These are phyloP conservation scores for Gallinago nigripennis DNA, from an alignment of 2,797 vertebrate species.

Conservation along the genomic window DNA sequence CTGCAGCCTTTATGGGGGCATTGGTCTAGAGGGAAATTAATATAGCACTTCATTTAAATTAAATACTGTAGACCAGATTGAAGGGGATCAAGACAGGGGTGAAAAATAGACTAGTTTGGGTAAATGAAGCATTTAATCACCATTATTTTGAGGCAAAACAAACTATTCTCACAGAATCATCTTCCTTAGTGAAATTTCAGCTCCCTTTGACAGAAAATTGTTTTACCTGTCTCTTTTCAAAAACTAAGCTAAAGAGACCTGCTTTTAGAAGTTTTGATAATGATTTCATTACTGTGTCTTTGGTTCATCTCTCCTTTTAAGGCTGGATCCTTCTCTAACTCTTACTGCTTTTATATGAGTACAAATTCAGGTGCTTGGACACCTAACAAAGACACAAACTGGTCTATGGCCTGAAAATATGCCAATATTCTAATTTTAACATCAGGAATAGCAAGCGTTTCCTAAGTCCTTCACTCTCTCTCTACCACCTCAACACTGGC, in stretches of 20 bases:
- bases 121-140: neutral
- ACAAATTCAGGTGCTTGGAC: neutral
- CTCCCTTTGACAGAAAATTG: neutral
- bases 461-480: neutral
- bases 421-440: slow-evolving; percentile 41
- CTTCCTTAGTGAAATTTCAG: neutral
- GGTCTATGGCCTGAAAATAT: slow-evolving; percentile 2
- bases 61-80: neutral
- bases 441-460: slow-evolving; percentile 36
- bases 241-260: neutral
- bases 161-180: neutral
- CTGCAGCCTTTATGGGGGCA: neutral
- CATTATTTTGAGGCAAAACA: neutral
- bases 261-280: neutral
- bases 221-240: neutral
- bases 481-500: neutral
- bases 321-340: neutral
- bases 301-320: neutral
- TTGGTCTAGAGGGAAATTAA: neutral
- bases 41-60: neutral
- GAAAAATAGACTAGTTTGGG: neutral
- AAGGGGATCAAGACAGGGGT: neutral
- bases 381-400: neutral
- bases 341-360: neutral
- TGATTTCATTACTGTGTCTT: neutral